Evolutionary conservation across 2,797 vertebrate species (phyloP), one percentile per base, ranked within the genome.

Genomic region (Cheirogaleus major): DNA sequence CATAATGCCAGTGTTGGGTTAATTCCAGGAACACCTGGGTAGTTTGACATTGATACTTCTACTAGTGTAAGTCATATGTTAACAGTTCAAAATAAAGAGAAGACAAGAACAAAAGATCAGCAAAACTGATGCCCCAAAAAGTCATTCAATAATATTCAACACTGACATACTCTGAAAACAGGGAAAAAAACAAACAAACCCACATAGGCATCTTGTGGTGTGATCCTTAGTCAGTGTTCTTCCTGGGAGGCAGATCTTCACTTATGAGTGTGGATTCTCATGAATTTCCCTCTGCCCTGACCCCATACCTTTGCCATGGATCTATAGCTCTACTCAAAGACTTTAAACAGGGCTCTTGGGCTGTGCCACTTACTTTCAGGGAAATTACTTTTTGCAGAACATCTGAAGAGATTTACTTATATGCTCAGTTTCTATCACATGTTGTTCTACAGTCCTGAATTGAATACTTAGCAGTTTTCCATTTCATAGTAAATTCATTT

Each of bases 401-500:
- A 20, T 63, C n/a, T 78, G 55, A 57, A 73, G 52, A 85, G 8
- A 20, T 75, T 91, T 65, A 69, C 6, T 78, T 76, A 55, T 25
- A 55, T 70, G 43, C 1, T 72, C 17, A 35, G 90, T 90, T 20
- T 78, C 32, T 48, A 27, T 1, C 35, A 69, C 7, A 70, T 67
- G 84, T 93, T 86, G 5, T 57, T 72, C 35, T 52, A 57, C 84
- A 61, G 83, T 91, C 32, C 45, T 57, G 32, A 88, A 93, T 25
- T 45, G 32, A 88, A 93, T 30, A 84, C 27, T 45, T 85, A 65
- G 35, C 1, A 73, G 32, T 81, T 95, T 89, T 73, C 76, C 20
- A 90, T 75, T 93, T 92, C 45, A 23, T 18, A 78, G 30, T 69
- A 94, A 89, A 76, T 69, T 59, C 7, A 59, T 57, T 95, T 93